phyloP scores from a whole-genome alignment of 2,888 invertebrate genomes.

The Epinotia bilunana region DNA sequence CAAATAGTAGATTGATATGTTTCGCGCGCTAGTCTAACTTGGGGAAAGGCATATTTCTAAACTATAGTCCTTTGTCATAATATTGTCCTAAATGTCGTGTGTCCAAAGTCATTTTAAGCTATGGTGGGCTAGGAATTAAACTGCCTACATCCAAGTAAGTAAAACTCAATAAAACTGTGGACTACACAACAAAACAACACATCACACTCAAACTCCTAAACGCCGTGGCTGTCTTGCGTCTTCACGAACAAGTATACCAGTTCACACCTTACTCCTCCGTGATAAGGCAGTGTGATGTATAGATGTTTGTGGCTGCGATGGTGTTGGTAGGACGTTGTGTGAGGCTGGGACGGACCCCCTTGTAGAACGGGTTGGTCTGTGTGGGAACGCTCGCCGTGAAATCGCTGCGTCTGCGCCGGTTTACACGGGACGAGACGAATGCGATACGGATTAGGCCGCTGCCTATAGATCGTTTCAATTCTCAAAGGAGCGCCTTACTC shows the following conservation, averaged over 20 bases:
- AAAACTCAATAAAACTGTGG: conserved; percentile 30
- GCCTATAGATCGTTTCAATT: background rate
- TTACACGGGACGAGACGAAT: conserved; percentile 28
- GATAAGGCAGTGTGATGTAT: background rate
- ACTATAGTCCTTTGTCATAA: background rate
- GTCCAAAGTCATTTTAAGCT: background rate
- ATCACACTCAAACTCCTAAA: conserved; percentile 2
- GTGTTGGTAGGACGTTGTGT: background rate
- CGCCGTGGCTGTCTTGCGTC: background rate
- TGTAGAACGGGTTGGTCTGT: conserved; percentile 38
- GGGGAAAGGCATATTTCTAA: background rate
- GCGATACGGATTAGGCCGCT: background rate
- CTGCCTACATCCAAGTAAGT: conserved; percentile 22
- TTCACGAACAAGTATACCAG: background rate
- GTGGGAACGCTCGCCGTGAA: conserved; percentile 43
- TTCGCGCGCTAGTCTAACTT: background rate
- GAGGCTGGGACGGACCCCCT: conserved; percentile 29
- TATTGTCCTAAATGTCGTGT: background rate
- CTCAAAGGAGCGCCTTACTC: no score
- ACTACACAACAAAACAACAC: conserved; percentile 28
- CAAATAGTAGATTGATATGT: background rate
- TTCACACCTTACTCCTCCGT: background rate
- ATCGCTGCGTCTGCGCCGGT: conserved; percentile 36
- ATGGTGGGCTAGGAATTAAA: conserved; percentile 24
- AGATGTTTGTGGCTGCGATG: background rate